Evolutionary conservation across 1,140 invertebrate species (phyloP).

Genomic region (Hirudo medicinalis): DNA sequence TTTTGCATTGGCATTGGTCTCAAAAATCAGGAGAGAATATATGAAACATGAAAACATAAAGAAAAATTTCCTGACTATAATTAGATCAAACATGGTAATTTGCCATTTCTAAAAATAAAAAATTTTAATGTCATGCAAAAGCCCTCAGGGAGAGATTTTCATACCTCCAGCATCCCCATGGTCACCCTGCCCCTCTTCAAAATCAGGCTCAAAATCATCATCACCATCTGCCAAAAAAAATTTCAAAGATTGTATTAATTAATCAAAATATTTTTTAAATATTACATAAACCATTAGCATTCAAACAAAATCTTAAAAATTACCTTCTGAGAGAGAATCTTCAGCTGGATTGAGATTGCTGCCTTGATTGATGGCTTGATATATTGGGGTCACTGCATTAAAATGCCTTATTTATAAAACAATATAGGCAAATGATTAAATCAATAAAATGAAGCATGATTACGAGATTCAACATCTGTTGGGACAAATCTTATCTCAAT

Average conservation of each 20-base stretch:
- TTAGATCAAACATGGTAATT: too few species aligned
- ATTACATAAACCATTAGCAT: background rate
- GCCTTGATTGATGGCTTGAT: slow-evolving; percentile 7
- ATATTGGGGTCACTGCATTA: background rate
- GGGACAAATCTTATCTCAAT: slow-evolving; percentile 7
- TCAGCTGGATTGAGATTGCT: slow-evolving; percentile 7
- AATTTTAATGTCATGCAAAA: too few species aligned
- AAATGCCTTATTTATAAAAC: background rate
- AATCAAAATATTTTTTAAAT: background rate
- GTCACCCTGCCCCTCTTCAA: background rate
- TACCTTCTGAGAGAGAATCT: slow-evolving; percentile 7
- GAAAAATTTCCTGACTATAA: background rate
- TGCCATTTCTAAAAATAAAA: too few species aligned
- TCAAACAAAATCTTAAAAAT: background rate
- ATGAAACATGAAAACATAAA: background rate
- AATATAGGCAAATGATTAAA: background rate
- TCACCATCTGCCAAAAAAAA: background rate
- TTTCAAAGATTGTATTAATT: background rate
- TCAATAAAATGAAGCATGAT: background rate
- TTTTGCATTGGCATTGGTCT: too few species aligned
- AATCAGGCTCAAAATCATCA: slow-evolving; percentile 9
- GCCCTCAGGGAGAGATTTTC: too few species aligned
- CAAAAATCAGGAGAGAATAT: background rate
- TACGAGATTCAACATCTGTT: background rate
- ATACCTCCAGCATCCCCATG: background rate